phyloP scores from a whole-genome alignment of 2,113 vertebrate species.

The Podarcis cretensis region DNA sequence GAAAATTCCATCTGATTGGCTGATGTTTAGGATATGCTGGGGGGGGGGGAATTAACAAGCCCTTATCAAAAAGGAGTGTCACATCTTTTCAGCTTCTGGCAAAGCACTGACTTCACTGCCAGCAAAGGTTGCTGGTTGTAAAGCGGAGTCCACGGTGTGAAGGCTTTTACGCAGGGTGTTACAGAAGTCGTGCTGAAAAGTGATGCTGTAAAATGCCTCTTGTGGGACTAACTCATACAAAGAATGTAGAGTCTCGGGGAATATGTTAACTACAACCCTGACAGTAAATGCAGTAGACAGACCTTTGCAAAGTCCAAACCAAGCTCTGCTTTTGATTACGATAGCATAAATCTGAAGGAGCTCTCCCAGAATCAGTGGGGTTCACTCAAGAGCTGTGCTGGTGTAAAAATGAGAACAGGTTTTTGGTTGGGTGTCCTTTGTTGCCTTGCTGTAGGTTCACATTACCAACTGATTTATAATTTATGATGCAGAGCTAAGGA shows the following conservation, averaged over 20 bases:
- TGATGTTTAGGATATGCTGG: not conserved
- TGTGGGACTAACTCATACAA: not conserved
- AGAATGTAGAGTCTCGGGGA: not conserved
- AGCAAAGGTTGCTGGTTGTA: not conserved
- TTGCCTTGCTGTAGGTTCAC: conserved; percentile 19
- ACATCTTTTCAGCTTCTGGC: rapidly evolving
- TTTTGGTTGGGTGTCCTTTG: not conserved
- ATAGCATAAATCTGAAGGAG: conserved; percentile 36
- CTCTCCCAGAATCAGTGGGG: not conserved
- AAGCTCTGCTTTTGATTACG: conserved; percentile 40
- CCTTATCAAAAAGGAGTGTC: not conserved
- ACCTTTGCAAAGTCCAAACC: conserved; percentile 8
- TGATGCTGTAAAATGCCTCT: not conserved
- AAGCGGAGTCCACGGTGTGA: rapidly evolving
- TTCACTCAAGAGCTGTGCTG: conserved; percentile 16
- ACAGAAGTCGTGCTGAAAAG: not conserved
- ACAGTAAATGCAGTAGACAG: not conserved
- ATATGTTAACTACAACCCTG: not conserved
- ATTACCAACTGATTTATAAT: conserved; percentile 37
- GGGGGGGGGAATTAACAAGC: not conserved
- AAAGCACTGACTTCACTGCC: not conserved
- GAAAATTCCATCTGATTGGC: not conserved
- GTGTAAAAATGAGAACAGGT: conserved; percentile 26
- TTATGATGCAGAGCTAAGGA: not conserved
- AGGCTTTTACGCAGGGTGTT: not conserved